Evolutionary conservation across 2,888 invertebrate genomes (phyloP).

Genomic region (Macrosiphum euphorbiae): DNA sequence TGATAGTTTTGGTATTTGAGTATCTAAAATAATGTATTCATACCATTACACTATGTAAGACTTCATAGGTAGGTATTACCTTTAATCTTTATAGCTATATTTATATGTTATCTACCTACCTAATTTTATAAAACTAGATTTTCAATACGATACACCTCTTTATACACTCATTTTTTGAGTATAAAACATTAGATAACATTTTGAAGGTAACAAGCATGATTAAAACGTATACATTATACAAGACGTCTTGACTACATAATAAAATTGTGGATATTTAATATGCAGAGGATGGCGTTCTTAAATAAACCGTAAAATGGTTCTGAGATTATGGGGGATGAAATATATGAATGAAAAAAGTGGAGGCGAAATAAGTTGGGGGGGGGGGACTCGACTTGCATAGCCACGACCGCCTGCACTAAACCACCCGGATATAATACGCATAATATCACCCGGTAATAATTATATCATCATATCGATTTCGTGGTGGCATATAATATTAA

Average conservation of each 20-base stretch:
- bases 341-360: not conserved
- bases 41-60: no score
- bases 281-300: not conserved
- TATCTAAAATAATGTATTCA: no score
- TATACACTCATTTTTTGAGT: no score
- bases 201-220: not conserved
- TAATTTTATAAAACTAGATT: not conserved
- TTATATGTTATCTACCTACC: no score
- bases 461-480: not conserved
- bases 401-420: not conserved
- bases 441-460: not conserved
- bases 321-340: not conserved
- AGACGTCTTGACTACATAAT: not conserved
- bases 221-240: not conserved
- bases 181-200: not conserved
- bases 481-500: not conserved
- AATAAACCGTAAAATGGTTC: not conserved
- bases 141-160: not conserved
- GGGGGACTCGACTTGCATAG: not conserved
- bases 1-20: no score
- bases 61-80: no score
- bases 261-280: not conserved
- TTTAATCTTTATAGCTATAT: no score
- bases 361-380: not conserved
- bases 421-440: not conserved